Base-by-base conservation (phyloP, 1,140 invertebrate genomes). In the Cecropterus lyciades region DNA sequence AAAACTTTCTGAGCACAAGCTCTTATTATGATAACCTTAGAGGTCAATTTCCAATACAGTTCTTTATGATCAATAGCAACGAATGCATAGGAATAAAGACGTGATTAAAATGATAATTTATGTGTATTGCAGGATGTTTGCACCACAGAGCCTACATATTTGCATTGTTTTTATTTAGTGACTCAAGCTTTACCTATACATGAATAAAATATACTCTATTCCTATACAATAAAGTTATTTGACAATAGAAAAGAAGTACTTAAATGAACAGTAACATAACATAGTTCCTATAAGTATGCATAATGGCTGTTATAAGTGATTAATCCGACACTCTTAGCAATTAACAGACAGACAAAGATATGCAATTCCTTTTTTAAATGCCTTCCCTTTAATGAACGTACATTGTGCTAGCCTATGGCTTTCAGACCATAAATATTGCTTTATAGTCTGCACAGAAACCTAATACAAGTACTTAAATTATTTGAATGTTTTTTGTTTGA, bases 41-140 rank as follows among this genome's bases (percentile, higher is more conserved):
- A 43, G 20, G 40, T 59, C 42, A 46, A 27, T 13, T 13, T 46
- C 10, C 30, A 27, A 16, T 46, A 13, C n/a, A 46, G 20, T 45
- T 2, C 45, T 42, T 59, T 59, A 30, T 17, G 17, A 59, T 24
- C 40, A 20, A 45, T 59, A 27, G 14, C 5, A 49, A 13, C 3
- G 1, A 16, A 24, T 24, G 20, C 15, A 37, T 48, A 33, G 63
- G 20, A 66, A 62, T 72, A 70, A 74, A 79, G 69, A 78, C 40
- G 77, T 69, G 43, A 75, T 84, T 82, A 75, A 75, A 76, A 83
- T 80, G 76, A 77, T 86, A 88, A 88, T 88, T 79, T 80, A 72
- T 82, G 70, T 73, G 70, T 75, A 71, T 70, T 71, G 72, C 75
- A 84, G 79, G 77, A 85, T 81, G 75, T 80, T 53, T 73, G 66